Base-by-base conservation (phyloP, 2,888 invertebrate genomes). In the Drosophila kambysellisi region DNA sequence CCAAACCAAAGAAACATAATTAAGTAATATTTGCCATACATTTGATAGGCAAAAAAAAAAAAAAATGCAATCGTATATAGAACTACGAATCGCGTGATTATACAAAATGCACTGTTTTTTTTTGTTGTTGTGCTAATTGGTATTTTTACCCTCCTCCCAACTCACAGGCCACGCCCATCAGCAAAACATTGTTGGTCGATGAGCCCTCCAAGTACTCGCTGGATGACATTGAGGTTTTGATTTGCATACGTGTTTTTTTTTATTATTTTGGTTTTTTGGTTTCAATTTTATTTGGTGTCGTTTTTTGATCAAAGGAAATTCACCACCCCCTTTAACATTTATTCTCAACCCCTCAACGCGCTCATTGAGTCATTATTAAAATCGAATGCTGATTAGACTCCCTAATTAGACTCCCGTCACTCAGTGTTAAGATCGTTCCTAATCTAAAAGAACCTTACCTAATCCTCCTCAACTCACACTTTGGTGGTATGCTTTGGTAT, bases 161-260 rank as follows among this genome's bases (percentile, higher is more conserved):
- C 43, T 64, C 77, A 76, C 90, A 92, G 92, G 92, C 92, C 74
- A 81, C 81, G 77, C 88, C 73, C 77, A 83, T 91, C 77, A 90
- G 77, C 76, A 78, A 77, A 58, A 86, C 81, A 77, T 72, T 79
- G 74, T 71, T 79, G 68, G 74, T 80, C 79, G 92, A 90, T 75
- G 92, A 83, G 69, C 70, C 83, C 74, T 79, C 85, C 75, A 91
- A 88, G 69, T 92, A 91, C 82, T 64, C 86, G 63, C 76, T 84
- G 82, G 92, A 92, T 82, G 92, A 92, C 76, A 92, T 92, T 80
- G 92, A 92, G 92, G 92, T 91, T 91, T 83, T 75, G 69, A 69
- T 77, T 60, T 83, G 51, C 70, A 64, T 67, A 68, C 48, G 70
- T 83, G 70, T 74, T 75, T 76, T 32, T 30, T 8, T 56, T 51